phyloP scores from a whole-genome alignment of 2,113 vertebrate species.

The Condylura cristata region DNA sequence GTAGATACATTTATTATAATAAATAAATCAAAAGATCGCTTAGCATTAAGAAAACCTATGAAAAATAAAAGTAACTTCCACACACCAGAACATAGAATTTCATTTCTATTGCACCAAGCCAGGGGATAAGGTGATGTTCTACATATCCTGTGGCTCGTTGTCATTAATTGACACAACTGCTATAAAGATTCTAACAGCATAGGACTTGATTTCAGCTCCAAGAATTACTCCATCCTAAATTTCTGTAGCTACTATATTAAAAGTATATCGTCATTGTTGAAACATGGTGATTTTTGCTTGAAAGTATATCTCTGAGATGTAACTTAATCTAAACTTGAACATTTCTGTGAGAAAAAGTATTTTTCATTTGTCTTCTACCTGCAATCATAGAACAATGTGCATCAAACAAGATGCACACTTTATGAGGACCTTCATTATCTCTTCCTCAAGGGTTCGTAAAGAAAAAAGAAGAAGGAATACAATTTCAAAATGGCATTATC shows the following conservation, averaged over 20 bases:
- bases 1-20: not conserved
- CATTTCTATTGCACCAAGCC: not conserved
- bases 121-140: not conserved
- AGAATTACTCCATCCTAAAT: not conserved
- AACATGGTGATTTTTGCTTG: not conserved
- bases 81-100: conserved; percentile 7
- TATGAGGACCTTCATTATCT: not conserved
- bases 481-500: too few relatives aligned
- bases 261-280: not conserved
- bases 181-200: not conserved
- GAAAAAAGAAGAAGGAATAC: too few relatives aligned
- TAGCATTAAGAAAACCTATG: not conserved
- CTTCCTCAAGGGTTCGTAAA: too few relatives aligned
- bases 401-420: not conserved
- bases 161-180: not conserved
- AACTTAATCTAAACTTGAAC: conserved; percentile 29
- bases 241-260: not conserved
- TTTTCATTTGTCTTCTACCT: not conserved
- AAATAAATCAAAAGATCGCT: not conserved
- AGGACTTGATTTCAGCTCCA: not conserved
- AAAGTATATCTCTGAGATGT: not conserved
- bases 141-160: not conserved
- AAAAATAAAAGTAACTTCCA: not conserved
- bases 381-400: not conserved
- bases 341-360: not conserved